Base-by-base conservation (phyloP, 2,113 vertebrate genomes). In the Rhynchopsitta pachyrhyncha region DNA sequence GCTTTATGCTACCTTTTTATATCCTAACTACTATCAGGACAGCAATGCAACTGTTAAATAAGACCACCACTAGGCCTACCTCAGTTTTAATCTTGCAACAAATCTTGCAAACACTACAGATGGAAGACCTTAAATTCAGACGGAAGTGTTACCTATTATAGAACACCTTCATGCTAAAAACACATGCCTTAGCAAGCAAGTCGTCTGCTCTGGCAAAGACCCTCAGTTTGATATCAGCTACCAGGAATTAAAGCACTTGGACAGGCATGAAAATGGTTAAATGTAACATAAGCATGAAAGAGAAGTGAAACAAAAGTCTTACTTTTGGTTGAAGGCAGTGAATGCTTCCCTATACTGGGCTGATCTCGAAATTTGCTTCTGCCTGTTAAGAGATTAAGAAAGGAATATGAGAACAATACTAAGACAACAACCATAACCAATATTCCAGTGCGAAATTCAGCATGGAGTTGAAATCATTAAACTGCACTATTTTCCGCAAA, bases 221-320 rank as follows among this genome's bases (percentile, higher is more conserved):
- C 35, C 42, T 75, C 76, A 42, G 42, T 73, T 82, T 64, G 64
- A 73, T 31, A 79, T 10, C 29, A 62, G 22, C n/a, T 77, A 63
- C 49, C 49, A 85, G 68, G 53, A 88, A 62, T 27, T 46, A 22
- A 6, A 70, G 37, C 9, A 53, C 11, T 37, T 68, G 46, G 31
- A 71, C 59, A 53, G 46, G 83, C 74, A 73, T 5, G 11, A 35
- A 76, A 92, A 92, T 53, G 73, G 86, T 91, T 92, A 89, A 93
- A 80, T 10, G 28, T 53, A 84, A 69, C 22, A 71, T 24, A 84
- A 3, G 4, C 7, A 33, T 0, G 2, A 92, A 91, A 39, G 0
- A 73, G 83, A 96, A 96, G 53, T 39, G 86, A 94, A 96, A 96
- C 83, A 91, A 69, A 92, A 94, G 79, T 76, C 96, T 96, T 96